Evolutionary conservation across 2,888 invertebrate species (phyloP).

Genomic region (Erebia epiphron): DNA sequence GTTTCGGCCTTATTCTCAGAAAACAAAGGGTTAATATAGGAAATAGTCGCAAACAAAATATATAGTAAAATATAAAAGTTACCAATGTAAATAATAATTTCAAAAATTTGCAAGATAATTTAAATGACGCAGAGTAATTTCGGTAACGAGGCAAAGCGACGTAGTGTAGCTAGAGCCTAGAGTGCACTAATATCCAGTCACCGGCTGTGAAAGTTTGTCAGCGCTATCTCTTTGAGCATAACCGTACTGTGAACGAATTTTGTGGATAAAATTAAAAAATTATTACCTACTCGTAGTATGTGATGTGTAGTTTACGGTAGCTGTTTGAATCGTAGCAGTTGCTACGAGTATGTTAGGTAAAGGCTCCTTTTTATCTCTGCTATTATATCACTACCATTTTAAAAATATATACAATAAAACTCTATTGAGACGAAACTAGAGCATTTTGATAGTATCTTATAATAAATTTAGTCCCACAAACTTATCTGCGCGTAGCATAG

Average conservation of each 20-base stretch:
- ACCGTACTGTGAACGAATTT: constrained; percentile 9
- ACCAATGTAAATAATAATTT: background rate
- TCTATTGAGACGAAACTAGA: too few relatives aligned
- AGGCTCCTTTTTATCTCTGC: background rate
- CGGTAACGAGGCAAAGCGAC: constrained; percentile 4
- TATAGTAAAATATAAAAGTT: background rate
- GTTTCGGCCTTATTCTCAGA: too few relatives aligned
- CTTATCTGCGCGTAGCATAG: too few relatives aligned
- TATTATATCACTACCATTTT: too few relatives aligned
- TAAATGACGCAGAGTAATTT: constrained; percentile 12
- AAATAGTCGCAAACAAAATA: background rate
- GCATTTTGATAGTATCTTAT: too few relatives aligned
- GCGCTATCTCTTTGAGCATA: constrained; percentile 21
- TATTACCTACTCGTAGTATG: background rate
- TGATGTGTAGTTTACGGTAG: background rate
- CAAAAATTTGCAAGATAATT: background rate
- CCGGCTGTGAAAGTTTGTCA: constrained; percentile 48
- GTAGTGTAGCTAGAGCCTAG: background rate
- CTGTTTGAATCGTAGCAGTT: background rate
- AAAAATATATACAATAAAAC: too few relatives aligned
- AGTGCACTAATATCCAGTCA: constrained; percentile 15
- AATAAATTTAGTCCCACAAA: too few relatives aligned
- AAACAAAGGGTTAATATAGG: background rate
- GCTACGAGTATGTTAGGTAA: background rate
- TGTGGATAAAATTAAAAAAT: constrained; percentile 18